A percentile compares a stretch with the other conserved stretches of the same genome.
phyloP scores from a whole-genome alignment of 1,140 invertebrate genomes.

The Stegodyphus dumicola region DNA sequence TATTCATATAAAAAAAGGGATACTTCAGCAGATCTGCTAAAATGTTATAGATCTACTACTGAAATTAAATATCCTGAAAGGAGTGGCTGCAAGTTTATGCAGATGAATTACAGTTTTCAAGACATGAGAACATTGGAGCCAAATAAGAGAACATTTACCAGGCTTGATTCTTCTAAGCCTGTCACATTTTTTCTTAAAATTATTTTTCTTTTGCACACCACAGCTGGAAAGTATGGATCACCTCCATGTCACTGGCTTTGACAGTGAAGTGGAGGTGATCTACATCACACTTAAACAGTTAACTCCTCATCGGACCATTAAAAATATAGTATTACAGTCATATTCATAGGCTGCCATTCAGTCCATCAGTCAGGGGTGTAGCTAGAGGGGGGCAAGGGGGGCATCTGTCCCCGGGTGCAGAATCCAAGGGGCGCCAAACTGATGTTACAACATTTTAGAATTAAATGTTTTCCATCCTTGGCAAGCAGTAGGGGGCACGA shows the following conservation, averaged over 20 bases:
- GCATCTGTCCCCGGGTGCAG: too few species aligned
- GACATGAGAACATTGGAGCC: not conserved
- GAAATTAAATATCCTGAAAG: not conserved
- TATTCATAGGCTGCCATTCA: not conserved
- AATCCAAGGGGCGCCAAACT: too few species aligned
- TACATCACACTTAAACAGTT: not conserved
- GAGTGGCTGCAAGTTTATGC: slow-evolving; percentile 10
- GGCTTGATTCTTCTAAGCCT: too few species aligned
- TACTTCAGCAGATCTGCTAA: not conserved
- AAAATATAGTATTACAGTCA: not conserved
- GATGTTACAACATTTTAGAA: too few species aligned
- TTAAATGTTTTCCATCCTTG: too few species aligned
- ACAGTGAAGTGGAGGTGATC: not conserved
- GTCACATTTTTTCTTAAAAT: not conserved
- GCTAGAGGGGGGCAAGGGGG: too few species aligned
- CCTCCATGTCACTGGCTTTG: not conserved
- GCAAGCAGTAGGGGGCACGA: too few species aligned
- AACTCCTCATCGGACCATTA: not conserved
- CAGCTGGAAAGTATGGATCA: not conserved
- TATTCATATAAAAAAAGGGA: not conserved
- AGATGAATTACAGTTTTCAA: slow-evolving; percentile 9
- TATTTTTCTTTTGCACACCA: not conserved
- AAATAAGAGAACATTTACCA: not conserved
- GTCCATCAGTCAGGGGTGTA: not conserved
- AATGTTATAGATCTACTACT: not conserved